These are phyloP conservation scores for Gobio occitaniae DNA, from an alignment of 2,797 vertebrate genomes.

Conservation along the genomic window DNA sequence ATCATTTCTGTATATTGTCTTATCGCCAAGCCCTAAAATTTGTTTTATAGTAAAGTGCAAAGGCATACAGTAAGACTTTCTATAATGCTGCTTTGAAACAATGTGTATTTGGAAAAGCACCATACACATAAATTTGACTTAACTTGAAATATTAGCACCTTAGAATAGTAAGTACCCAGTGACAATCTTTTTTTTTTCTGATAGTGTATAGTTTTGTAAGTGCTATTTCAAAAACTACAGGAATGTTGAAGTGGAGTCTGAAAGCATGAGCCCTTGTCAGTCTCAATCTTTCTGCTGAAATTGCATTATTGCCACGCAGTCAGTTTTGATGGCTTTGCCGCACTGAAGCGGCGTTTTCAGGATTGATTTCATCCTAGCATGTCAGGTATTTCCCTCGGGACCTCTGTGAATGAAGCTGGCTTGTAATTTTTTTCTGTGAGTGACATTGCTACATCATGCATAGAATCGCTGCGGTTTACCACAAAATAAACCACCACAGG, in stretches of 20 bases:
- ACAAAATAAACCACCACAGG: not conserved
- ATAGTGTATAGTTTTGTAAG: not conserved
- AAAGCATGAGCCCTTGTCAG: not conserved
- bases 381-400: constrained; percentile 27
- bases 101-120: not conserved
- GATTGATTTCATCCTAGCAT: constrained; percentile 25
- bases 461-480: not conserved
- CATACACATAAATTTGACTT: not conserved
- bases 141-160: not conserved
- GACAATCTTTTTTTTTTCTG: not conserved
- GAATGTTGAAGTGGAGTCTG: not conserved
- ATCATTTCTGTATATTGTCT: not conserved
- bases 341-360: not conserved
- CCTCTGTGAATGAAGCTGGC: constrained; percentile 18
- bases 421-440: not conserved
- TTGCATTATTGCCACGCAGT: constrained; percentile 28
- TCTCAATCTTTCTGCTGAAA: constrained; percentile 36
- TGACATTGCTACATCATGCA: constrained; percentile 28
- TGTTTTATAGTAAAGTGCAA: not conserved
- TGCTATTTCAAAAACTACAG: not conserved
- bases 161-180: not conserved
- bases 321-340: constrained; percentile 7
- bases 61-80: not conserved
- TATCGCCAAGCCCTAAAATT: not conserved
- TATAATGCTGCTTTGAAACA: not conserved